Evolutionary conservation across 2,113 vertebrate species (phyloP).

Genomic region (Gymnobelideus leadbeateri): DNA sequence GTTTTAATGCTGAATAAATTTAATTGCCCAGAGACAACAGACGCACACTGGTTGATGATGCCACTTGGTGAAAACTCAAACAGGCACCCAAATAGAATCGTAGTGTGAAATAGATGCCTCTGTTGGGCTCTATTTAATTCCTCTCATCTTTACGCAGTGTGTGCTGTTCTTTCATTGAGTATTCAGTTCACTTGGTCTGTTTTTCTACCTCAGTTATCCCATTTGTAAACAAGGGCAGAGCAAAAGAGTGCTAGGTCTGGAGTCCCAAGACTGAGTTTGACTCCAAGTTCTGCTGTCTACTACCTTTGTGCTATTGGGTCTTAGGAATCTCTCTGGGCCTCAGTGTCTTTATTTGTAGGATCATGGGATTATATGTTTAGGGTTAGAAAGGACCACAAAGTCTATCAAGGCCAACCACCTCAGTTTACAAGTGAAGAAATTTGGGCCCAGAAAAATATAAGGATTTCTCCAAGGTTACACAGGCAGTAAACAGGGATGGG

Average conservation of each 20-base stretch:
- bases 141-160: constrained; percentile 76
- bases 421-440: neutral
- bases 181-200: constrained; percentile 67
- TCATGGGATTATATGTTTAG: neutral
- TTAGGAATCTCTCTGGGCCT: neutral
- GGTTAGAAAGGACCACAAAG: neutral
- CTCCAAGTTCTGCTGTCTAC: neutral
- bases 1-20: constrained; percentile 79
- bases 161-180: constrained; percentile 68
- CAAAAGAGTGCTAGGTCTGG: neutral
- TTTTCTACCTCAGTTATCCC: constrained; percentile 63
- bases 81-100: constrained; percentile 77
- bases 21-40: constrained; percentile 78
- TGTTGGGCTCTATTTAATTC: constrained; percentile 65
- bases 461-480: neutral
- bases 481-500: neutral
- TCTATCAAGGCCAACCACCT: neutral
- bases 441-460: neutral
- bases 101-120: constrained; percentile 68
- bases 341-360: neutral
- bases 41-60: constrained; percentile 67
- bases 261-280: neutral
- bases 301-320: neutral
- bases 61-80: constrained; percentile 62
- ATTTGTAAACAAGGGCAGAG: constrained; percentile 39